Base-by-base conservation (phyloP, 2,888 invertebrate genomes). In the Gibbula magus region DNA sequence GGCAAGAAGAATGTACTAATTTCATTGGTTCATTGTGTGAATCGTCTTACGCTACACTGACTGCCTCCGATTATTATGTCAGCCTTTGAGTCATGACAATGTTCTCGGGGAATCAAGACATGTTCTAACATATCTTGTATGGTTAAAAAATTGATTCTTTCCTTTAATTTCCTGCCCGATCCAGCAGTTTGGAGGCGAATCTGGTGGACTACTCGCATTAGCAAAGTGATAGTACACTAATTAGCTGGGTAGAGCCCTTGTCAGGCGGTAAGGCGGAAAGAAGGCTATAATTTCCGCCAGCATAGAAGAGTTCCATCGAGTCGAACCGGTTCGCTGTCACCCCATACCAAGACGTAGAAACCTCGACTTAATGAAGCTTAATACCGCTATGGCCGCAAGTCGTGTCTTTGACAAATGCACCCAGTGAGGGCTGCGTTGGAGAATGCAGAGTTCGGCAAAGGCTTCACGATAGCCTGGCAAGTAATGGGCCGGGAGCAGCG, bases 291-390 rank as follows among this genome's bases (percentile, higher is more conserved):
- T 70, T 70, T 70, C 70, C 70, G 70, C 70, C 35, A 39, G 32
- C 70, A 39, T 20, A 32, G 35, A 35, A 32, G 70, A 70, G 32
- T 39, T 70, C 35, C 70, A 70, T 39, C 35, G 70, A 20, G 70
- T 20, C 70, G 32, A 39, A 35, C 32, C 18, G 39, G 25, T 20
- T 39, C 35, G 39, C 70, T 70, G 70, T 70, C 70, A 70, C 70
- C 70, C 39, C 70, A 70, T 70, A 70, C 39, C 35, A 39, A 70
- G 70, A 70, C 70, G 70, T 32, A 20, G 70, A 70, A 70, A 70
- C 70, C 39, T 70, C 70, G 70, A 70, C 70, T 70, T 70, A 70
- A 70, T 70, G 70, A 70, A 70, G 32, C 70, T 70, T 70, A 70
- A 70, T 70, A 32, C 70, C 70, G 22, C 20, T 20, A 70, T 70